Percentiles rank a stretch among this genome's conserved stretches.
phyloP scores from a whole-genome alignment of 2,113 vertebrate species.

The Brachypodius melanocephalos region DNA sequence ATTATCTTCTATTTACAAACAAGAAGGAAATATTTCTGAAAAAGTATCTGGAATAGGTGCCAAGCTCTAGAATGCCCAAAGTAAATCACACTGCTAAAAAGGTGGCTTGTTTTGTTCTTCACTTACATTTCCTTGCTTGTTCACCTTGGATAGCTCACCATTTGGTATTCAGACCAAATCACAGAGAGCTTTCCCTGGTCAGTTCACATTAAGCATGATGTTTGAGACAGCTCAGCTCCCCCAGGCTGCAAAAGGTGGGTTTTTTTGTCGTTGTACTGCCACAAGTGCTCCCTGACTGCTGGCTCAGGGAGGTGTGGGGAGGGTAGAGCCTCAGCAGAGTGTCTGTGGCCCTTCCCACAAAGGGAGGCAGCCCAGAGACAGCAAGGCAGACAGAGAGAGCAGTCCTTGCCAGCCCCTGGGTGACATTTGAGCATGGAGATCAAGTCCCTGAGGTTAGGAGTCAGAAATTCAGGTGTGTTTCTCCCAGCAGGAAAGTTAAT shows the following conservation, averaged over 20 bases:
- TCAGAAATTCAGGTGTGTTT: background rate
- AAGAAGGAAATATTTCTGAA: background rate
- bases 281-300: background rate
- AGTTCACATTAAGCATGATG: background rate
- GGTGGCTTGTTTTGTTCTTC: background rate
- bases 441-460: background rate
- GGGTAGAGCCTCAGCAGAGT: background rate
- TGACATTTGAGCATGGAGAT: background rate
- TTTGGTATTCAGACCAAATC: background rate
- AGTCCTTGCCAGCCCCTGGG: background rate
- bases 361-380: background rate
- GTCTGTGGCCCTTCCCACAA: accelerated
- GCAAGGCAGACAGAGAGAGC: background rate
- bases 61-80: background rate
- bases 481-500: background rate
- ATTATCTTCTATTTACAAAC: background rate
- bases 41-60: background rate
- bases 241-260: background rate
- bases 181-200: background rate
- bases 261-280: background rate
- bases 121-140: background rate
- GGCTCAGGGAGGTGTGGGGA: background rate
- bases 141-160: background rate
- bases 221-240: background rate
- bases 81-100: background rate